phyloP scores from a whole-genome alignment of 1,140 invertebrate species.

The Gonioctena quinquepunctata region DNA sequence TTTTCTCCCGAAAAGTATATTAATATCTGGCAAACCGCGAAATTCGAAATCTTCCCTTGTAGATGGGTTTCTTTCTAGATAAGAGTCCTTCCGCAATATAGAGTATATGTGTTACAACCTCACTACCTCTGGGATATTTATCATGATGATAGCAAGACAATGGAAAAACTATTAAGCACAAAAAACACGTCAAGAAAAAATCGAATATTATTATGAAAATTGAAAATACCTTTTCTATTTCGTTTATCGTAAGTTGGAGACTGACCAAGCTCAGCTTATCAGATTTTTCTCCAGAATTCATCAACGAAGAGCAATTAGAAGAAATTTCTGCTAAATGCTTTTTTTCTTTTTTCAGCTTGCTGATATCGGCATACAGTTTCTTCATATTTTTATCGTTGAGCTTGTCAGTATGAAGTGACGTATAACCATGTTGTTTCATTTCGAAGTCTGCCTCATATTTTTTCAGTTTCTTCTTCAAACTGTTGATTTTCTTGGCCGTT shows the following conservation, averaged over 20 bases:
- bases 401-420: conserved; percentile 86
- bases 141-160: no score
- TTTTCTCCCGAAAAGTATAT: no score
- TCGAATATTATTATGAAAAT: no score
- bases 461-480: conserved; percentile 84
- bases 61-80: no score
- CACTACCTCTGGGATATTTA: no score
- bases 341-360: conserved; percentile 83
- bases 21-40: no score
- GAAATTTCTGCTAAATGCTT: conserved; percentile 69
- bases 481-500: conserved; percentile 75
- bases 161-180: no score
- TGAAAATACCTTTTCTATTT: conserved; percentile 72
- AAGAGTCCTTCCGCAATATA: no score
- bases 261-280: conserved; percentile 33
- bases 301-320: conserved; percentile 22
- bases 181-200: no score
- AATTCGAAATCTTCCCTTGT: no score
- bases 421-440: conserved; percentile 77
- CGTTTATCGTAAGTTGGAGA: conserved; percentile 66
- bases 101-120: no score
- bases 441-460: conserved; percentile 87
- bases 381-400: conserved; percentile 83
- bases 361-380: conserved; percentile 72
- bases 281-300: conserved; percentile 60